A percentile compares a stretch with the other conserved stretches of the same genome.
Conservation (phyloP, 2,888 invertebrate genomes). For the Tanypteryx hageni region DNA sequence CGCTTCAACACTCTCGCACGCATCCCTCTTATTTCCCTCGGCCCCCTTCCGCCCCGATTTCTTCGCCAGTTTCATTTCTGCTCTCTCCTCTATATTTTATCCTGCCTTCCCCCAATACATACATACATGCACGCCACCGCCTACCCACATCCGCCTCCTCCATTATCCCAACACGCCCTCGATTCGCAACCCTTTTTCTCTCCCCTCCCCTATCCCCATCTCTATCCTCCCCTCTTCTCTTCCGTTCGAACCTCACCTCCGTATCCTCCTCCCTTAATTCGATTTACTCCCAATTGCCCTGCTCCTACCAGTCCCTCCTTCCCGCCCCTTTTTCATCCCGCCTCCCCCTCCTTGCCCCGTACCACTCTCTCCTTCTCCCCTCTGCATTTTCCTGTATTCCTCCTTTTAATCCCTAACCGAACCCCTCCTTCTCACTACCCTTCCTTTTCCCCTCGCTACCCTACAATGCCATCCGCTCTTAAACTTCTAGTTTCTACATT, state of each 20-base stretch:
- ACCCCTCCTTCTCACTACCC: background rate
- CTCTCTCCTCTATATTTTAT: background rate
- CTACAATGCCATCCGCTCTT: background rate
- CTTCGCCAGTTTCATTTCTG: background rate
- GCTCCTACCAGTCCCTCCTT: too few relatives aligned
- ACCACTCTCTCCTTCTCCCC: too few relatives aligned
- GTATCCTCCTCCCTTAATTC: too few relatives aligned
- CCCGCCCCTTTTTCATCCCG: background rate
- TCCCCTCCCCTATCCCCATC: background rate
- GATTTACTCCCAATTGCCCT: too few relatives aligned
- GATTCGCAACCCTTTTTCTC: too few relatives aligned
- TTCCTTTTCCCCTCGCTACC: background rate
- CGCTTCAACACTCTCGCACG: background rate
- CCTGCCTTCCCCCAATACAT: background rate
- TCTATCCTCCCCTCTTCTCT: background rate
- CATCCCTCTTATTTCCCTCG: conserved; percentile 9
- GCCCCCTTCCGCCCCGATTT: background rate
- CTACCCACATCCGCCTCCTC: background rate
- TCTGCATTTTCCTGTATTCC: background rate
- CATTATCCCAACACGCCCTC: background rate
- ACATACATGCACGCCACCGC: background rate
- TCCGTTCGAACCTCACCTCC: background rate
- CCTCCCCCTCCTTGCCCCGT: background rate
- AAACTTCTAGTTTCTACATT: background rate
- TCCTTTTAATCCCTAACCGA: background rate